These are phyloP conservation scores for Oegoconia quadripuncta DNA, from an alignment of 2,888 invertebrate species.

Conservation along the genomic window DNA sequence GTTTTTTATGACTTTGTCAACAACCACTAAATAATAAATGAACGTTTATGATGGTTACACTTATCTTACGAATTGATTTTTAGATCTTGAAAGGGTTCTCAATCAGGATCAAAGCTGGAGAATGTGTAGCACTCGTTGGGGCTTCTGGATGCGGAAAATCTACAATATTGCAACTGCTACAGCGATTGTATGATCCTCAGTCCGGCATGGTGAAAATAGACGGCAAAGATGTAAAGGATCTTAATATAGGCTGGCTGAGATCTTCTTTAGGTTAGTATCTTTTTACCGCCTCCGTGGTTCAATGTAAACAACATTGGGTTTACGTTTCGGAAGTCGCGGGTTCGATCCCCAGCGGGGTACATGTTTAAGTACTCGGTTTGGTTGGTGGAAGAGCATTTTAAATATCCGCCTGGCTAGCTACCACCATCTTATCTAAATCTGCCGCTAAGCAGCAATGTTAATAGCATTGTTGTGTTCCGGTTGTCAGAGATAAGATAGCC, in stretches of 20 bases:
- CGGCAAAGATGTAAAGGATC: conserved; percentile 80
- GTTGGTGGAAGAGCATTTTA: no score
- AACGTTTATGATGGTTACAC: no score
- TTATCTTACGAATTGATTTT: neutral
- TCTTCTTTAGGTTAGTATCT: conserved; percentile 81
- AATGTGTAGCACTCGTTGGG: conserved; percentile 86
- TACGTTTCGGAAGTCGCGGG: no score
- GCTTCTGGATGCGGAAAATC: conserved; percentile 91
- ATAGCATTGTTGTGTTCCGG: no score
- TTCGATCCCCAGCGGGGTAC: no score
- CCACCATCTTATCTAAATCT: no score
- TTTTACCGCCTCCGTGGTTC: conserved; percentile 1
- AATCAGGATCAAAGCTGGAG: conserved; percentile 81
- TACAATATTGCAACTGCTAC: conserved; percentile 86
- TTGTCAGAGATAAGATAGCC: no score
- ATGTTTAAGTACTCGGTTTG: no score
- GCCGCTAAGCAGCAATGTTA: no score
- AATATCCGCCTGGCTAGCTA: no score
- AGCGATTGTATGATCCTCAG: conserved; percentile 84
- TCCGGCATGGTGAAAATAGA: conserved; percentile 81
- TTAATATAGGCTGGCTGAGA: conserved; percentile 88
- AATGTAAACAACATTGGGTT: neutral
- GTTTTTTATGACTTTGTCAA: no score
- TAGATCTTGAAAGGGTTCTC: conserved; percentile 84
- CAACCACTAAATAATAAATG: no score